Evolutionary conservation across 2,888 invertebrate species (phyloP).

Genomic region (Apoderus coryli): DNA sequence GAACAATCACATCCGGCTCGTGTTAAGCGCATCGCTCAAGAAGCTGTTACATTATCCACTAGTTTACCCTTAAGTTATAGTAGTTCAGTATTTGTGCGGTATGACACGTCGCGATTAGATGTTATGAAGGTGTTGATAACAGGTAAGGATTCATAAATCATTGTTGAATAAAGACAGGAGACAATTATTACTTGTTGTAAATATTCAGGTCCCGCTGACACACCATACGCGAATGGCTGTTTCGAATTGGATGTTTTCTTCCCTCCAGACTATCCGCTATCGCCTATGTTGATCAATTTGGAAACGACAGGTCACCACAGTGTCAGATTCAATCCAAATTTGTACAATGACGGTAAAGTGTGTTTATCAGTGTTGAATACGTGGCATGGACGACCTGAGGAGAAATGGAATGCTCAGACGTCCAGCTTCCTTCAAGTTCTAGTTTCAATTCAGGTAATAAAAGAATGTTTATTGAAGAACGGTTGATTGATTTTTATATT

Average conservation of each 20-base stretch:
- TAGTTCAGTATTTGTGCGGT: slow-evolving; percentile 89
- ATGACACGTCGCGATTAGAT: slow-evolving; percentile 86
- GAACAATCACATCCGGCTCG: slow-evolving; percentile 76
- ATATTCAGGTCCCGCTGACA: slow-evolving; percentile 67
- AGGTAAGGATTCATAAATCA: slow-evolving; percentile 34
- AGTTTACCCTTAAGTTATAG: slow-evolving; percentile 84
- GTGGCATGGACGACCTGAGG: slow-evolving; percentile 93
- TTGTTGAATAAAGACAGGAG: neutral
- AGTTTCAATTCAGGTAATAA: slow-evolving; percentile 84
- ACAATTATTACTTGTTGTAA: neutral
- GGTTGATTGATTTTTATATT: no score
- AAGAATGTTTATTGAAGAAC: no score
- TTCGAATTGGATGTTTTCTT: slow-evolving; percentile 86
- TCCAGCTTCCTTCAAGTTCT: slow-evolving; percentile 87
- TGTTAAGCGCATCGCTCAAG: slow-evolving; percentile 85
- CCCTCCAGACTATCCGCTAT: slow-evolving; percentile 52
- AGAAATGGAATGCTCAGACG: slow-evolving; percentile 94
- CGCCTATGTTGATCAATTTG: slow-evolving; percentile 81
- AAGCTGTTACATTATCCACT: slow-evolving; percentile 85
- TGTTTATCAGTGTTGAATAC: slow-evolving; percentile 91
- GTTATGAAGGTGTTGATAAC: slow-evolving; percentile 87
- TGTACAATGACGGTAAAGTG: slow-evolving; percentile 90
- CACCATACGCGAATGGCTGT: slow-evolving; percentile 85
- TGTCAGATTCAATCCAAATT: slow-evolving; percentile 84
- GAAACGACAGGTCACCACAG: slow-evolving; percentile 82